Evolutionary conservation across 2,113 vertebrate genomes (phyloP).

Genomic region (Haemorhous mexicanus): DNA sequence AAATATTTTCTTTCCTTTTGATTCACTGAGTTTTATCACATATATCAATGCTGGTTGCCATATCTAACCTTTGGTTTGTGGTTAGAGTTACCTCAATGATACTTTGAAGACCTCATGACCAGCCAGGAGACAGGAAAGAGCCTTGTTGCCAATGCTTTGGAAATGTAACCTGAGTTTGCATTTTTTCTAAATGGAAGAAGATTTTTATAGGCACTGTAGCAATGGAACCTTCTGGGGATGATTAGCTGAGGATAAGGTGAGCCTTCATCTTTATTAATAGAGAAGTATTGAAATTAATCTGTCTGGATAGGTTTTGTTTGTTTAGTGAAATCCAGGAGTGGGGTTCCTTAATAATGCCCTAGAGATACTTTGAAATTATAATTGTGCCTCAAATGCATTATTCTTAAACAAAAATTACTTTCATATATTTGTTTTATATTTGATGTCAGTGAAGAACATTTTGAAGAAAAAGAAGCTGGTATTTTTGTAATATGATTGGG

Average conservation of each 20-base stretch:
- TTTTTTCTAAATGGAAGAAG: neutral
- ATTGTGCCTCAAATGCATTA: neutral
- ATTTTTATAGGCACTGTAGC: neutral
- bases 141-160: neutral
- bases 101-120: neutral
- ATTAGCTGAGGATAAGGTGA: neutral
- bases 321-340: neutral
- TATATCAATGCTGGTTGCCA: neutral
- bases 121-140: neutral
- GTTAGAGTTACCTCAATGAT: neutral
- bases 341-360: neutral
- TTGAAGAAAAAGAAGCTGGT: neutral
- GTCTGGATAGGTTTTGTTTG: neutral
- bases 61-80: neutral
- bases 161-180: neutral
- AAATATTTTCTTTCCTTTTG: neutral
- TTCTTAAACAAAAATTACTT: neutral
- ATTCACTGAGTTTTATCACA: neutral
- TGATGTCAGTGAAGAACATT: neutral
- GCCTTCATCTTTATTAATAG: neutral
- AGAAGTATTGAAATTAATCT: slow-evolving; percentile 2
- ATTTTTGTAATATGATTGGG: neutral
- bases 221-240: neutral
- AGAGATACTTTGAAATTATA: neutral
- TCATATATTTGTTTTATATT: neutral